These are phyloP conservation scores for Taxidea taxus DNA, from an alignment of 2,113 vertebrate species.

Conservation along the genomic window DNA sequence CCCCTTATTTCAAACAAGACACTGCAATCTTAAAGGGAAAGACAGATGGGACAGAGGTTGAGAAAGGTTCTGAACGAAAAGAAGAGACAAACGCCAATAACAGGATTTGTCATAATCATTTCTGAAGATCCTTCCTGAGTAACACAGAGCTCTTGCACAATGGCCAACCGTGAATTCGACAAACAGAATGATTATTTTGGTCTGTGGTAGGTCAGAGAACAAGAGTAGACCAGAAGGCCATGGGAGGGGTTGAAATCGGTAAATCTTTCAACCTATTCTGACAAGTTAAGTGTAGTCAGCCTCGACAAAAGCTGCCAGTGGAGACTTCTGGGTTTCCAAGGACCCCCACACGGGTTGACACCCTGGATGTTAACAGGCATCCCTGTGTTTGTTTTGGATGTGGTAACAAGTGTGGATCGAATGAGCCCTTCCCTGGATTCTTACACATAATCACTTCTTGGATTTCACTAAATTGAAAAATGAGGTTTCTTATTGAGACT, in stretches of 20 bases:
- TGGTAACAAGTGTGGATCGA: conserved; percentile 67
- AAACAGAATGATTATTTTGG: conserved; percentile 62
- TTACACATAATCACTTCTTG: conserved; percentile 70
- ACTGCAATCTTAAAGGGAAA: not conserved
- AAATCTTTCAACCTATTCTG: conserved; percentile 31
- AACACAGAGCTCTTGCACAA: not conserved
- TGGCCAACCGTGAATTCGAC: conserved; percentile 13
- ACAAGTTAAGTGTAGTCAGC: not conserved
- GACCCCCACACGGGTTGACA: conserved; percentile 59
- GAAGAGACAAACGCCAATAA: not conserved
- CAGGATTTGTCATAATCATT: conserved; percentile 45
- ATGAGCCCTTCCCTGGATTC: conserved; percentile 47
- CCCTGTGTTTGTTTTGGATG: conserved; percentile 78
- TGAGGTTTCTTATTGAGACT: conserved; percentile 59
- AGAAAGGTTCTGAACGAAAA: conserved; percentile 29
- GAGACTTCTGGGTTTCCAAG: conserved; percentile 42
- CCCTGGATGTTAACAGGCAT: conserved; percentile 57
- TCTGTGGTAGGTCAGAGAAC: conserved; percentile 52
- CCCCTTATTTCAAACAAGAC: not conserved
- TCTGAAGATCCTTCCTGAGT: conserved; percentile 5
- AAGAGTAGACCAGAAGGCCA: conserved; percentile 12
- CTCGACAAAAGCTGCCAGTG: conserved; percentile 21
- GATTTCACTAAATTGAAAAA: conserved; percentile 72
- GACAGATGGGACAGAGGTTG: not conserved
- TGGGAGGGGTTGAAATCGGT: conserved; percentile 33